Base-by-base conservation (phyloP, 53 echinoderm and acorn worm genomes). In the Henricia sp. region DNA sequence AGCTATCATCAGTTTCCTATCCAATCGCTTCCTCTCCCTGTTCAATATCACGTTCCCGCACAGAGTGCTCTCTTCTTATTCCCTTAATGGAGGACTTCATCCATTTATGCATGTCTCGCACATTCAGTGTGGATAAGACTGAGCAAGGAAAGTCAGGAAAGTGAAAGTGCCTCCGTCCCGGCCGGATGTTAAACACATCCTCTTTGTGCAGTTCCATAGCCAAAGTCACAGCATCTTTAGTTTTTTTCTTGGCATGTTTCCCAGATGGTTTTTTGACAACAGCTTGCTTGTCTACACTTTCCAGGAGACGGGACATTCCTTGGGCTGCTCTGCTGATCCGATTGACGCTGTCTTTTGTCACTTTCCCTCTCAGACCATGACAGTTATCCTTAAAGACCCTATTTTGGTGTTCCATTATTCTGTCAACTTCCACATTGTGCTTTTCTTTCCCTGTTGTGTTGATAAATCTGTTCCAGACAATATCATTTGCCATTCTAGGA, bases 401-500 rank as follows among this genome's bases (percentile, higher is more conserved):
- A 36, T 92, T 92, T 8, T 76, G 82, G 29, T 92, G 92, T 48
- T 86, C 89, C 13, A 83, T 42, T 52, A 32, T 65, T 6, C 89
- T 9, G 68, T 87, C 93, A 0, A 90, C 38, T 43, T 93, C 93
- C 0, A 90, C 50, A 37, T 93, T 87, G 16, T 25, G n/a, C 5
- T 83, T 71, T 1, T 19, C 1, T 23, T 84, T 13, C 2, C 93
- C 90, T 41, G 14, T 84, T 0, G 28, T 87, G 67, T 93, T 90
- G 0, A 90, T 53, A 43, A 64, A 84, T 16, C 93, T 76, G 46
- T 90, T 93, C 93, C 84, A 93, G 1, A n/a, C 70, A 0, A 93
- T 64, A 13, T 90, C 72, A 69, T 84, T 71, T 8, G 93, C 20
- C 0, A 87, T n/a, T 27, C 88, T 46, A 2, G 93, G 93, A 0